Evolutionary conservation across 2,113 vertebrate species (phyloP).

Genomic region (Oreotragus oreotragus): DNA sequence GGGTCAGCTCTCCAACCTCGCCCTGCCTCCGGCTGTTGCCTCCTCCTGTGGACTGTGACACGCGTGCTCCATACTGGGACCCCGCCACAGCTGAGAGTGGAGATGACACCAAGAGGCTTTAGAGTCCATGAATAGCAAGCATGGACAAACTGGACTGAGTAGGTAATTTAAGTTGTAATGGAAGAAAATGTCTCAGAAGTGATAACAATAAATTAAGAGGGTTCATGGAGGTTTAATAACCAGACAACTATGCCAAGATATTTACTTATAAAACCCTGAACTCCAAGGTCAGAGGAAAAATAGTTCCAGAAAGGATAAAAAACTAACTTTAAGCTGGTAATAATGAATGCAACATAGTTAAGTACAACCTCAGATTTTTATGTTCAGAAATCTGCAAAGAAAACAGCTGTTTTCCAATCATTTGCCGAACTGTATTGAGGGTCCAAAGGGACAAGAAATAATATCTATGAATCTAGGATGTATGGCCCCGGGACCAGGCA

Average conservation of each 20-base stretch:
- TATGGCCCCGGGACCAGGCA: neutral
- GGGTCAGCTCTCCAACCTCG: neutral
- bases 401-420: neutral
- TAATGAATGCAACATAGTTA: neutral
- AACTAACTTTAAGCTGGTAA: neutral
- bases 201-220: neutral
- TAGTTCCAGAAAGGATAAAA: neutral
- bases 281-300: neutral
- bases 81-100: neutral
- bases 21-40: neutral
- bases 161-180: neutral
- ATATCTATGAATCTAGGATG: neutral
- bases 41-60: neutral
- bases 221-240: neutral
- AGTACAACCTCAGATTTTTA: neutral
- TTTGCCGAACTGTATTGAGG: neutral
- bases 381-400: neutral
- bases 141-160: neutral
- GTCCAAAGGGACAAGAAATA: neutral
- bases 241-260: neutral
- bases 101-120: neutral
- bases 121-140: neutral
- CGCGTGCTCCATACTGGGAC: accelerated
- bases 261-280: neutral
- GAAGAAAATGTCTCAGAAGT: neutral